Evolutionary conservation across 92 coral and sea anemone species (phyloP).

Genomic region (Phenganax stokvisi): DNA sequence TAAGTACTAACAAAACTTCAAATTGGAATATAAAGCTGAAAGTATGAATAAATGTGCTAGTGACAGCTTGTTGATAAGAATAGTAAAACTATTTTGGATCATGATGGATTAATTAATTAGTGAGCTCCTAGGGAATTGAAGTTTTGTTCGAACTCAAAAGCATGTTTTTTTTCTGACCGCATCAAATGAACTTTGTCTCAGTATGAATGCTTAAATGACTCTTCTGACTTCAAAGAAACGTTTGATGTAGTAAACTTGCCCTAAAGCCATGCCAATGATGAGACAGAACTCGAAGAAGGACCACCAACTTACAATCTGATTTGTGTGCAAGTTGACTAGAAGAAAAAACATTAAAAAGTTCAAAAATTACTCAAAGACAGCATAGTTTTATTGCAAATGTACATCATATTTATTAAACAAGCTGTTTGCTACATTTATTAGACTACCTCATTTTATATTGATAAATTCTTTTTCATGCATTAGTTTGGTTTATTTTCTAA

Average conservation of each 20-base stretch:
- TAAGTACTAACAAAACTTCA: too few species aligned
- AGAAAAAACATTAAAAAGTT: neutral
- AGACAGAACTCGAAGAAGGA: conserved; percentile 33
- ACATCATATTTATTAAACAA: too few species aligned
- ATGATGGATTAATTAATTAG: too few species aligned
- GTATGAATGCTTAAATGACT: conserved; percentile 2
- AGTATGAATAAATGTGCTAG: too few species aligned
- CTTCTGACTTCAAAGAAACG: conserved; percentile 41
- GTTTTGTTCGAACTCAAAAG: too few species aligned
- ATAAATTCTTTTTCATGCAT: too few species aligned
- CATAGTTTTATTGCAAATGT: neutral
- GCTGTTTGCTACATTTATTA: neutral
- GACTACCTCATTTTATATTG: neutral
- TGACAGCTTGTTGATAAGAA: too few species aligned
- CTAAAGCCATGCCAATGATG: conserved; percentile 40
- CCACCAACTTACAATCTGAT: conserved; percentile 40
- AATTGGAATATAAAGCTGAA: too few species aligned
- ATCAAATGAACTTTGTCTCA: neutral
- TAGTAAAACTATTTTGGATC: too few species aligned
- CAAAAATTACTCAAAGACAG: neutral
- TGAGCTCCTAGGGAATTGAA: too few species aligned
- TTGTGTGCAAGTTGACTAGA: conserved; percentile 36
- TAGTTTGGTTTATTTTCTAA: neutral
- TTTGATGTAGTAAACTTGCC: conserved; percentile 38
- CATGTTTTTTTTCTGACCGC: too few species aligned